Evolutionary conservation across 2,888 invertebrate genomes (phyloP).

Genomic region (Apotomis capreana): DNA sequence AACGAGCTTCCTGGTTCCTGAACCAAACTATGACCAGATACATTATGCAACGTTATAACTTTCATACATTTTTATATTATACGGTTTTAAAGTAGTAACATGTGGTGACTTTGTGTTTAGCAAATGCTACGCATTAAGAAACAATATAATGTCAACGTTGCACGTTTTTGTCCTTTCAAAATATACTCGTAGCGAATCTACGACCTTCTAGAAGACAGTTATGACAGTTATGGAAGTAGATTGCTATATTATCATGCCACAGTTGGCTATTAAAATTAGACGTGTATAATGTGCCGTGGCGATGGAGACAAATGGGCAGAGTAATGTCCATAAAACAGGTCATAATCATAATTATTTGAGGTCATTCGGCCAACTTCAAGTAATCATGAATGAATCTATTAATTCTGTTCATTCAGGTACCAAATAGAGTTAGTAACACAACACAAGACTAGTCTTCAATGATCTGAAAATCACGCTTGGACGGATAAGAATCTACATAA

Average conservation of each 20-base stretch:
- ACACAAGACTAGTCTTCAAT: too few species aligned
- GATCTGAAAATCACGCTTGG: too few species aligned
- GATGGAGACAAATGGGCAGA: conserved; percentile 31
- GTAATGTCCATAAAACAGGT: conserved; percentile 21
- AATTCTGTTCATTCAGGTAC: too few species aligned
- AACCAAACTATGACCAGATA: too few species aligned
- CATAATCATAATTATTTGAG: conserved; percentile 16
- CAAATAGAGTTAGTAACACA: too few species aligned
- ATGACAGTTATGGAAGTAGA: neutral
- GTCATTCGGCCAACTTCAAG: conserved; percentile 20
- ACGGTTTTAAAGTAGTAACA: too few species aligned
- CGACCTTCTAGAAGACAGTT: conserved; percentile 8
- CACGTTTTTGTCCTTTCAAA: conserved; percentile 18
- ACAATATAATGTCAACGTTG: conserved; percentile 1
- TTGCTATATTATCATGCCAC: conserved; percentile 11
- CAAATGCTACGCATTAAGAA: neutral
- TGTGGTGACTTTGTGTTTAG: neutral
- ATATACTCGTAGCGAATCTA: neutral
- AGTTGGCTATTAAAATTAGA: conserved; percentile 8
- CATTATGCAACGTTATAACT: too few species aligned
- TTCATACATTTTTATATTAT: too few species aligned
- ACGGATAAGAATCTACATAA: too few species aligned
- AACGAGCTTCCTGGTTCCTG: too few species aligned
- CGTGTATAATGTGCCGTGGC: neutral
- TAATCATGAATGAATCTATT: neutral